Conservation (phyloP, 2,888 invertebrate species). For the Mechanitis mazaeus region DNA sequence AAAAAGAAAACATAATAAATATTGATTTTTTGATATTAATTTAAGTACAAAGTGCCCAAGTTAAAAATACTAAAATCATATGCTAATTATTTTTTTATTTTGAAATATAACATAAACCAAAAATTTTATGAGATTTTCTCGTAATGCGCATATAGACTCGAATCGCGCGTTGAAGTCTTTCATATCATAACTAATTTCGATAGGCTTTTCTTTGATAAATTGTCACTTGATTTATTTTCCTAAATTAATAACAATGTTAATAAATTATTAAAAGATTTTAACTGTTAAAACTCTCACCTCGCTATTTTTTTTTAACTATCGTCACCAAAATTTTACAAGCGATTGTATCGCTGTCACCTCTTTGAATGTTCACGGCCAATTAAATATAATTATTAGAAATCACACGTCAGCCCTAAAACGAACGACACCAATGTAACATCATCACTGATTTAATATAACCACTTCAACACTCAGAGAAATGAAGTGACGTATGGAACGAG, state of each 20-base stretch:
- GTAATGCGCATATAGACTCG: not conserved
- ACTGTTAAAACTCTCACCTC: conserved; percentile 37
- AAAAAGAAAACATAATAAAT: too few relatives aligned
- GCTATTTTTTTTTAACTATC: conserved; percentile 36
- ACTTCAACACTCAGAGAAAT: conserved; percentile 61
- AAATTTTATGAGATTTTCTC: too few relatives aligned
- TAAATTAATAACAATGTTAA: too few relatives aligned
- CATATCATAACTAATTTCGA: not conserved
- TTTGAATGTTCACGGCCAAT: conserved; percentile 46
- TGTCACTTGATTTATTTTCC: not conserved
- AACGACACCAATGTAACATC: conserved; percentile 58
- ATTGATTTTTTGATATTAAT: too few relatives aligned
- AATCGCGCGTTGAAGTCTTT: conserved; percentile 6
- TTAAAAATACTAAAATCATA: too few relatives aligned
- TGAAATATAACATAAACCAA: too few relatives aligned
- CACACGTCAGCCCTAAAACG: conserved; percentile 55
- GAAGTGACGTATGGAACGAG: conserved; percentile 62
- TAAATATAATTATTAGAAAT: conserved; percentile 52
- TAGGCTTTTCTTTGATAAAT: not conserved
- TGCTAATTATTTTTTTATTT: too few relatives aligned
- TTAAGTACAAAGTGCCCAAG: too few relatives aligned
- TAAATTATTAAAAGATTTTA: too few relatives aligned
- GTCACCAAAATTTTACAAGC: conserved; percentile 23
- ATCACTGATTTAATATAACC: conserved; percentile 63
- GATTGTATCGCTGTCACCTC: conserved; percentile 39